Evolutionary conservation across 2,888 invertebrate genomes (phyloP).

Genomic region (Lordiphosa andalusiaca): DNA sequence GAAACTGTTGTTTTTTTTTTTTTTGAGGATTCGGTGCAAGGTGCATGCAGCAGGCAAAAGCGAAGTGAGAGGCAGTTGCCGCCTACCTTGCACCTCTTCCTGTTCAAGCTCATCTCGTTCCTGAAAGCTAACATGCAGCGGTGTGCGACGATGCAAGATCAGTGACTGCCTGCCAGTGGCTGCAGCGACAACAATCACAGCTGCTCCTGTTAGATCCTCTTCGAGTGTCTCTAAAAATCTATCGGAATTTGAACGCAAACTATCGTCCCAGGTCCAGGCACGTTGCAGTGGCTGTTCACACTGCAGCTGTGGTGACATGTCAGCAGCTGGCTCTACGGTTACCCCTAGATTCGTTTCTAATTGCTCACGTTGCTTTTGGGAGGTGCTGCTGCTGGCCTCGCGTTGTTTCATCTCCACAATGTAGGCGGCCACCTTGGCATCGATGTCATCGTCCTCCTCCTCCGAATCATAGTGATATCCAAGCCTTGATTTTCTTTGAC

Average conservation of each 20-base stretch:
- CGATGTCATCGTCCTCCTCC: constrained; percentile 77
- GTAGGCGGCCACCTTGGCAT: constrained; percentile 77
- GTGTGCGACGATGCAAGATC: constrained; percentile 54
- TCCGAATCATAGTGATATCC: constrained; percentile 58
- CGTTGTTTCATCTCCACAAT: constrained; percentile 72
- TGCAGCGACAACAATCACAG: constrained; percentile 16
- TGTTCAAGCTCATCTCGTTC: constrained; percentile 38
- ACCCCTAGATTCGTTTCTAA: background rate
- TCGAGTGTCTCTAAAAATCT: constrained; percentile 79
- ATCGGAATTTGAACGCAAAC: constrained; percentile 79
- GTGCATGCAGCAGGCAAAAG: constrained; percentile 27
- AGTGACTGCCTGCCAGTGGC: constrained; percentile 36
- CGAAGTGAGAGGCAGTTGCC: constrained; percentile 3
- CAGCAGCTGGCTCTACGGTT: constrained; percentile 1
- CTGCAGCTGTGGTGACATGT: constrained; percentile 31
- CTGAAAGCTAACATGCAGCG: constrained; percentile 57
- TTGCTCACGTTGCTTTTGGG: constrained; percentile 55
- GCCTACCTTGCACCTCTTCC: constrained; percentile 37
- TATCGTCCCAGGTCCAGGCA: constrained; percentile 80
- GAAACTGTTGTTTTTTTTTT: no score
- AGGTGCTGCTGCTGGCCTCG: constrained; percentile 34
- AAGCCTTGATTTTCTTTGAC: constrained; percentile 11
- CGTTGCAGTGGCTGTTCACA: constrained; percentile 34
- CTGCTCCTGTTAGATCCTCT: constrained; percentile 55
- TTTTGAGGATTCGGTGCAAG: constrained; percentile 23